Evolutionary conservation across 2,888 invertebrate genomes (phyloP).

Genomic region (Eristalinus sepulchralis): DNA sequence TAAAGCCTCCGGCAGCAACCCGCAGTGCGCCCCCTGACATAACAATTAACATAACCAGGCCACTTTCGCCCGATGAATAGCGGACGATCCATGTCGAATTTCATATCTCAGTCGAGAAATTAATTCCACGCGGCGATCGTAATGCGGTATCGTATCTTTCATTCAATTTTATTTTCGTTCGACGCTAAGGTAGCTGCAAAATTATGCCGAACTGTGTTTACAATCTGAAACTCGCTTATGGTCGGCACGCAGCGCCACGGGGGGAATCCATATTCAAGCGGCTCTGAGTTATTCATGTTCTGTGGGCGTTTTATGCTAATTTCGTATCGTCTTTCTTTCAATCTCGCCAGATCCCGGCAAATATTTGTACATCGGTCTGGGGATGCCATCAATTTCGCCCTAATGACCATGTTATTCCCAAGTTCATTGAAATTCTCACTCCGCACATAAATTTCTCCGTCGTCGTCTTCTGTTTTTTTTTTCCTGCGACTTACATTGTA

Average conservation of each 20-base stretch:
- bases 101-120: background rate
- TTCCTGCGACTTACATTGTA: conserved; percentile 17
- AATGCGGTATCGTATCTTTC: background rate
- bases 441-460: conserved; percentile 39
- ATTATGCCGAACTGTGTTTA: background rate
- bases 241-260: background rate
- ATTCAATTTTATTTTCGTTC: background rate
- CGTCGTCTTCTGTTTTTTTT: background rate
- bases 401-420: conserved; percentile 23
- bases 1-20: background rate
- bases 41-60: conserved; percentile 8
- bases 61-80: conserved; percentile 8
- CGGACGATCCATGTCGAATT: background rate
- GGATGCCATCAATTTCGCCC: conserved; percentile 30
- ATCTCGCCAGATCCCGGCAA: background rate
- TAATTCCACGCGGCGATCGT: background rate
- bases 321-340: conserved; percentile 17
- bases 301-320: conserved; percentile 29
- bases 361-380: background rate
- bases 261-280: conserved; percentile 8
- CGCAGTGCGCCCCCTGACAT: background rate
- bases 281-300: conserved; percentile 23
- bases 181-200: background rate
- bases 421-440: conserved; percentile 54
- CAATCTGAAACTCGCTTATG: background rate